Conservation (phyloP, 2,797 vertebrate genomes). For the Pangasius krempfi region DNA sequence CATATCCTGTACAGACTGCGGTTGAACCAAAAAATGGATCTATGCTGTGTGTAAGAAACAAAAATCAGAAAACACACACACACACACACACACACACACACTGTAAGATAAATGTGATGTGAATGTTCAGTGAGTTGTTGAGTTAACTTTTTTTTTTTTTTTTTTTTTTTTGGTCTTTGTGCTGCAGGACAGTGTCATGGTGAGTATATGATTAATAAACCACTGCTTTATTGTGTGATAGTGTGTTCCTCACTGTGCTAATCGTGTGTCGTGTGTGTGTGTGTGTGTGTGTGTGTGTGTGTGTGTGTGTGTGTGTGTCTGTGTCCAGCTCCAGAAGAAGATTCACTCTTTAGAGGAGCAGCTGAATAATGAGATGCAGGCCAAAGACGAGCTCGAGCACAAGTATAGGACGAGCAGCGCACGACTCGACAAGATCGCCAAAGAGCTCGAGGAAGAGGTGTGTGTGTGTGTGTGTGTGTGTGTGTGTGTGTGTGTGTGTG, state of each 20-base stretch:
- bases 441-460: slow-evolving; percentile 97
- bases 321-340: slow-evolving; percentile 86
- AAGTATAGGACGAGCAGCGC: slow-evolving; percentile 79
- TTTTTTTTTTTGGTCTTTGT: slow-evolving; percentile 57
- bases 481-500: neutral
- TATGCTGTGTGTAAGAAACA: neutral
- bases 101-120: neutral
- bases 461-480: slow-evolving; percentile 38
- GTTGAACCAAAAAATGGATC: neutral
- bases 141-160: slow-evolving; percentile 43
- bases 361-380: slow-evolving; percentile 88
- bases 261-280: neutral
- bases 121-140: neutral
- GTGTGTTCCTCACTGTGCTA: slow-evolving; percentile 47
- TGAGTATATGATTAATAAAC: slow-evolving; percentile 57
- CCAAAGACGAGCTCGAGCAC: slow-evolving; percentile 90
- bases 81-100: neutral
- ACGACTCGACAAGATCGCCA: slow-evolving; percentile 90
- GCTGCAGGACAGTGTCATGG: slow-evolving; percentile 75
- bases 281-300: slow-evolving; percentile 10
- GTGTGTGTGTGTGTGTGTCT: slow-evolving; percentile 26
- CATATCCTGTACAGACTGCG: neutral
- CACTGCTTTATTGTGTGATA: neutral
- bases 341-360: slow-evolving; percentile 86
- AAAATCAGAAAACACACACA: neutral